These are phyloP conservation scores for Maccullochella peelii DNA, from an alignment of 2,113 vertebrate species.

Conservation along the genomic window DNA sequence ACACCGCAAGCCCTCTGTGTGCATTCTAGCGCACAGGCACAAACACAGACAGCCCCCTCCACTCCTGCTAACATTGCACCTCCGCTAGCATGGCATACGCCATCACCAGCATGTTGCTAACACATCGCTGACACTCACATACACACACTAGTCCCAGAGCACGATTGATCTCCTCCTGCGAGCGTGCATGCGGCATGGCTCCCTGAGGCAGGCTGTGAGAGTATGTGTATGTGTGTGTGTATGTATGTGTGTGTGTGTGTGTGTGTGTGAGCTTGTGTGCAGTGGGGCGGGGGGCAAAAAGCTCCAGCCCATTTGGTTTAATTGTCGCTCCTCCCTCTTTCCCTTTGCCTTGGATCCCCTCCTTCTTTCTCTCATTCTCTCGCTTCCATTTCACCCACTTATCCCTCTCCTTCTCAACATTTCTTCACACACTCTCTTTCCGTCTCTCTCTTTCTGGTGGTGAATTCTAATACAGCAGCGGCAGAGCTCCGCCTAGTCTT, in stretches of 20 bases:
- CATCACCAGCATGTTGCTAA: slow-evolving; percentile 68
- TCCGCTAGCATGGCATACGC: slow-evolving; percentile 69
- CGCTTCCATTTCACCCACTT: slow-evolving; percentile 58
- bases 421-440: slow-evolving; percentile 47
- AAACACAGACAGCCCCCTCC: slow-evolving; percentile 69
- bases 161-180: slow-evolving; percentile 70
- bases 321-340: slow-evolving; percentile 74
- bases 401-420: slow-evolving; percentile 57
- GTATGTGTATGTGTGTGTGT: slow-evolving; percentile 51
- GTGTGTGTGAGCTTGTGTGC: slow-evolving; percentile 49
- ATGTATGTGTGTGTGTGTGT: slow-evolving; percentile 23
- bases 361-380: slow-evolving; percentile 54
- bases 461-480: slow-evolving; percentile 74
- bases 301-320: slow-evolving; percentile 74
- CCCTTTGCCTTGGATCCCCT: slow-evolving; percentile 63
- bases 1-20: slow-evolving; percentile 72
- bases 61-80: slow-evolving; percentile 69
- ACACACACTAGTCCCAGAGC: slow-evolving; percentile 59
- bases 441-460: slow-evolving; percentile 40
- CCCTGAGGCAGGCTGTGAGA: slow-evolving; percentile 66
- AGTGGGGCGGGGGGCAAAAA: slow-evolving; percentile 59
- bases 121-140: slow-evolving; percentile 62
- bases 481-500: slow-evolving; percentile 76
- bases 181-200: slow-evolving; percentile 71
- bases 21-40: slow-evolving; percentile 72